Evolutionary conservation across 1,140 invertebrate species (phyloP).

Genomic region (Octopus sinensis): DNA sequence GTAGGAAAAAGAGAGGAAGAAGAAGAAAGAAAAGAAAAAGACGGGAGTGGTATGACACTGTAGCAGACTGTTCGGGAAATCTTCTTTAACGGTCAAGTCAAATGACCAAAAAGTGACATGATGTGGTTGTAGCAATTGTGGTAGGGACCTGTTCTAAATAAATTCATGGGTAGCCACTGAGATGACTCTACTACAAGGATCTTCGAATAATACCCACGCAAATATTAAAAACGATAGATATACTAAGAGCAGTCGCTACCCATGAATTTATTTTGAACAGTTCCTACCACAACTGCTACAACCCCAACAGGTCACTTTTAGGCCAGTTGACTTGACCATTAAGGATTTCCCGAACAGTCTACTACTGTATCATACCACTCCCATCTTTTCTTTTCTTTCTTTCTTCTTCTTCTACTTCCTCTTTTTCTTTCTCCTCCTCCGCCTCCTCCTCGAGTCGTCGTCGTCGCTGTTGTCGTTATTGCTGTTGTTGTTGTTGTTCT

Average conservation of each 20-base stretch:
- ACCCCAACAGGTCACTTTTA: no score
- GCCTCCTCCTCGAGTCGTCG: neutral
- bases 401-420: no score
- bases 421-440: no score
- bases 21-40: neutral
- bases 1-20: neutral
- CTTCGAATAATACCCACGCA: no score
- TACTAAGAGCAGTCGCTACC: no score
- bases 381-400: no score
- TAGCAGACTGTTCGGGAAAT: neutral
- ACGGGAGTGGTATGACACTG: neutral
- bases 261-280: no score
- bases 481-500: neutral
- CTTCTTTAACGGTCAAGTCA: neutral
- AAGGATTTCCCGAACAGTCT: no score
- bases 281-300: no score
- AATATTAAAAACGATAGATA: no score
- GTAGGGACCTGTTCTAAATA: neutral
- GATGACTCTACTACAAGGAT: neutral
- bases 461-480: neutral
- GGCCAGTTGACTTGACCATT: no score
- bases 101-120: neutral
- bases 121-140: neutral
- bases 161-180: neutral
- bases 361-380: no score